Evolutionary conservation across 2,888 invertebrate genomes (phyloP).

Genomic region (Ypsolopha sequella): DNA sequence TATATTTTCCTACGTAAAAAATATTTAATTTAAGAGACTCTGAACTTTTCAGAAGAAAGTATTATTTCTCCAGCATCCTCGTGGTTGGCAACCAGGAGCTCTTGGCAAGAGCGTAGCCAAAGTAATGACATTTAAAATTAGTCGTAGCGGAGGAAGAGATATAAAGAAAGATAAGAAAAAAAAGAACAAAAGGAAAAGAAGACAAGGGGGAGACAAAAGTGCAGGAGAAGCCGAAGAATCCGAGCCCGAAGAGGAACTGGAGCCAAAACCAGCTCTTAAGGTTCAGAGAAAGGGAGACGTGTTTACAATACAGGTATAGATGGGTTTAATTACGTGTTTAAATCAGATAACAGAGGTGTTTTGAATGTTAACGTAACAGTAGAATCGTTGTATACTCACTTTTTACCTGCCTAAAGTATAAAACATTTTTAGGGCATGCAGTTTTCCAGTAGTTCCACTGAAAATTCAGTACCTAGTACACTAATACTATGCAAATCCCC

Average conservation of each 20-base stretch:
- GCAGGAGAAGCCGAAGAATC: constrained; percentile 48
- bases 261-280: constrained; percentile 73
- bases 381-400: too few relatives aligned
- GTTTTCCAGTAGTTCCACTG: too few relatives aligned
- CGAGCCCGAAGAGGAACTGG: constrained; percentile 55
- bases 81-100: constrained; percentile 71
- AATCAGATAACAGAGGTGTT: too few relatives aligned
- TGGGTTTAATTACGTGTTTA: too few relatives aligned
- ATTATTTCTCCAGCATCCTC: constrained; percentile 33
- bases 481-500: too few relatives aligned
- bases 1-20: background rate
- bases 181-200: constrained; percentile 51
- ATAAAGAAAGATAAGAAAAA: constrained; percentile 25
- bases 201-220: constrained; percentile 30
- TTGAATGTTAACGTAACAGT: too few relatives aligned
- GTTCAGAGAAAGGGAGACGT: constrained; percentile 75
- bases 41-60: background rate
- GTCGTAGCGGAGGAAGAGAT: constrained; percentile 33
- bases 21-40: background rate
- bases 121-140: constrained; percentile 52
- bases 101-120: constrained; percentile 63
- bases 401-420: too few relatives aligned
- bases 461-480: too few relatives aligned
- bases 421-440: too few relatives aligned
- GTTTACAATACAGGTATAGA: constrained; percentile 69